Evolutionary conservation across 2,797 vertebrate species (phyloP).

Genomic region (Liparis tanakae): DNA sequence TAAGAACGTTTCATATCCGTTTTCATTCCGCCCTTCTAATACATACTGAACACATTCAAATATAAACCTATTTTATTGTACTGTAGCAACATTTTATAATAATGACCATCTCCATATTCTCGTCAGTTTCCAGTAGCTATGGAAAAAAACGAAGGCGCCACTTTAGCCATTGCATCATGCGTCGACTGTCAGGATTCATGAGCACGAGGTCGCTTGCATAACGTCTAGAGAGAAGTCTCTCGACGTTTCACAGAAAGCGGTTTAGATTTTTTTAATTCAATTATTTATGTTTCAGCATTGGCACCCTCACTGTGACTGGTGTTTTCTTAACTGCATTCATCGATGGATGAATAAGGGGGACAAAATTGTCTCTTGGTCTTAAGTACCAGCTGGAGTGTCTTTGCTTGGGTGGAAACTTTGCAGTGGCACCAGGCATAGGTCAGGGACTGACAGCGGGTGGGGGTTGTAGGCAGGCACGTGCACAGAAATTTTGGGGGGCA

Average conservation of each 20-base stretch:
- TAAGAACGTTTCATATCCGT: neutral
- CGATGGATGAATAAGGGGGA: constrained; percentile 21
- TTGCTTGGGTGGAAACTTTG: constrained; percentile 62
- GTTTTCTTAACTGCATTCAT: constrained; percentile 39
- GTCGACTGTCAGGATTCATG: constrained; percentile 46
- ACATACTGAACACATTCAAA: constrained; percentile 4
- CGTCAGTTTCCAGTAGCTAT: constrained; percentile 37
- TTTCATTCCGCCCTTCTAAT: constrained; percentile 1
- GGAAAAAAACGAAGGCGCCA: constrained; percentile 40
- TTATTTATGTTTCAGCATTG: constrained; percentile 49
- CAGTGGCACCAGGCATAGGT: constrained; percentile 24
- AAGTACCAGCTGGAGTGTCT: constrained; percentile 27
- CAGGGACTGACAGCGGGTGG: constrained; percentile 37
- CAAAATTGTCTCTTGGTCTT: constrained; percentile 38
- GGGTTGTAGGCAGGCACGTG: neutral
- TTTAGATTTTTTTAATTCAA: constrained; percentile 55
- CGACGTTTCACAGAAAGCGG: constrained; percentile 30
- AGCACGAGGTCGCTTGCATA: constrained; percentile 39
- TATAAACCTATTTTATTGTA: neutral
- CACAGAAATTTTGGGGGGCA: no score
- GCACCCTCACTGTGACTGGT: constrained; percentile 18
- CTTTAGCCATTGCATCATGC: constrained; percentile 53
- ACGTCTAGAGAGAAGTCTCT: constrained; percentile 32
- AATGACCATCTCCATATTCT: constrained; percentile 12
- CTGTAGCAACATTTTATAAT: constrained; percentile 8